These are phyloP conservation scores for Schmidtea mediterranea DNA, from an alignment of 1,140 invertebrate genomes.

Conservation along the genomic window DNA sequence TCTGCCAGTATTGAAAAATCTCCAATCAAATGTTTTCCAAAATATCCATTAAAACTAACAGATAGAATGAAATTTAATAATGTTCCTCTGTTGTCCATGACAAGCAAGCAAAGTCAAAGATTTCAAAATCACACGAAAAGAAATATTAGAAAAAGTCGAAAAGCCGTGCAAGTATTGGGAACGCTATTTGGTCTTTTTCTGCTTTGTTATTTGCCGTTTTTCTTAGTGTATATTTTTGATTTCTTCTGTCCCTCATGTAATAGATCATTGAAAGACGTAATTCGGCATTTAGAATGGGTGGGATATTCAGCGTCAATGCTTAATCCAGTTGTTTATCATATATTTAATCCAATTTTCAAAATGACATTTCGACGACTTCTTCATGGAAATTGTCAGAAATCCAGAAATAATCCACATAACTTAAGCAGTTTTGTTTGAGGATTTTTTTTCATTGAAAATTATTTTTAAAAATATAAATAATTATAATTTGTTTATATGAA, in stretches of 20 bases:
- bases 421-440: too few species aligned
- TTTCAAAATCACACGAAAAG: too few species aligned
- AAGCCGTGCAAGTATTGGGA: slow-evolving; percentile 12
- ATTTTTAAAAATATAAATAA: too few species aligned
- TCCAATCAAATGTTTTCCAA: too few species aligned
- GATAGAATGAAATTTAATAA: too few species aligned
- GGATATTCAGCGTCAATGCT: slow-evolving; percentile 12
- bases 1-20: too few species aligned
- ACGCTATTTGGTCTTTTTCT: slow-evolving; percentile 13
- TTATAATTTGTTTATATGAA: too few species aligned
- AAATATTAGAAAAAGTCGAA: background rate
- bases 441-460: too few species aligned
- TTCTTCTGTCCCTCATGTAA: slow-evolving; percentile 9
- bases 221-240: slow-evolving; percentile 11
- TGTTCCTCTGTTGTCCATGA: too few species aligned
- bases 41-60: too few species aligned
- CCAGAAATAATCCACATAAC: too few species aligned
- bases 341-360: slow-evolving; percentile 13
- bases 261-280: background rate
- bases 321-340: slow-evolving; percentile 14
- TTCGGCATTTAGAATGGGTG: slow-evolving; percentile 9
- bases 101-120: too few species aligned
- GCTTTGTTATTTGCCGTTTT: slow-evolving; percentile 13
- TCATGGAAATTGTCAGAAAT: slow-evolving; percentile 6
- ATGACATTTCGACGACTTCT: slow-evolving; percentile 11